Base-by-base conservation (phyloP, 2,888 invertebrate species). In the Therioaphis trifolii region DNA sequence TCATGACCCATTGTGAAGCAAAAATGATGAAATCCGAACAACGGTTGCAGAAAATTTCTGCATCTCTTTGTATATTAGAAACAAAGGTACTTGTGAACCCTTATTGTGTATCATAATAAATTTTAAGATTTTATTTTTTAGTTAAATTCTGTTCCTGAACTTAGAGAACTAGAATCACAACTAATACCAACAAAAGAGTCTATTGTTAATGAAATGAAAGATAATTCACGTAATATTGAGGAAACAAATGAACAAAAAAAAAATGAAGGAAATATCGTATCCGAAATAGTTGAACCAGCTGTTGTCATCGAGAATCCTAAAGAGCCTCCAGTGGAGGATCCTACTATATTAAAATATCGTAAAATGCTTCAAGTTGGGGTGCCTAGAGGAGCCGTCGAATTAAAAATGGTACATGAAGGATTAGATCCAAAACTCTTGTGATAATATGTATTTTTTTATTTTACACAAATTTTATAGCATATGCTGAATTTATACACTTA, bases 301-400 rank as follows among this genome's bases (percentile, higher is more conserved):
- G 82, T 63, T 43, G 72, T 24, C 21, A 29, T 29, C 29, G 82
- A 84, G 3, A 61, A 4, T 21, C 15, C 52, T 21, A 40, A 72
- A 40, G 78, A 55, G n/a, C n/a, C 29, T 9, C 35, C 15, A 24
- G 55, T 49, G 5, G 55, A 49, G 9, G 84, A 84, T 74, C 63
- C 75, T 46, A 43, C 72, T 40, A 40, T 84, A 72, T 69, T 74
- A 61, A 85, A 86, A 76, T 85, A 84, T 72, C 55, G 71, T 85
- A 96, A 95, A 91, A 96, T 97, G 96, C 88, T 96, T 0, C 94
- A 94, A 87, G 91, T 97, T 87, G 97, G 97, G 58, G 96, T 96
- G 0, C 95, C 95, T n/a, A 88, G 92, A 75, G 91, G 90, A 86
- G 97, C 95, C 58, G 93, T 97, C 0, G 95, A 94, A 88, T 88